Evolutionary conservation across 2,113 vertebrate genomes (phyloP).

Genomic region (Formicarius rufipectus): DNA sequence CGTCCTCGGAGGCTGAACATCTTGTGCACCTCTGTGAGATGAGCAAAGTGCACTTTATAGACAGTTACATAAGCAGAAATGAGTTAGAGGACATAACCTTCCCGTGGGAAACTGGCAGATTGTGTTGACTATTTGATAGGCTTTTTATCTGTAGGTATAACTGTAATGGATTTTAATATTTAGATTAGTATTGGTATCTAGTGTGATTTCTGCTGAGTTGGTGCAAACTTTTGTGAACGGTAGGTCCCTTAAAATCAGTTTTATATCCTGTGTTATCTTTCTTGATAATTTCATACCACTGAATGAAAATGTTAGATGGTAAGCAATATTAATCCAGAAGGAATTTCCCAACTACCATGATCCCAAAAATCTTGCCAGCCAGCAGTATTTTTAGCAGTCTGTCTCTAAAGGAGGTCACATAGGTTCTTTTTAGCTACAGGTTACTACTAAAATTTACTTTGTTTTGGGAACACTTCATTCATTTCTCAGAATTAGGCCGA

Average conservation of each 20-base stretch:
- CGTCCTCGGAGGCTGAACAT: neutral
- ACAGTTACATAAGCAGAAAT: neutral
- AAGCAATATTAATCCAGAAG: neutral
- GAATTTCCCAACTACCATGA: neutral
- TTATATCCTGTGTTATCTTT: neutral
- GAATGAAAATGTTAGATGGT: neutral
- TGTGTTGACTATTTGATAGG: neutral
- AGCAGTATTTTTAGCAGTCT: slow-evolving; percentile 51
- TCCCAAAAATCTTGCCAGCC: slow-evolving; percentile 8
- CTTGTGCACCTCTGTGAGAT: neutral
- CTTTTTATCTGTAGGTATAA: neutral
- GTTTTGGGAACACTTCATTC: slow-evolving; percentile 52
- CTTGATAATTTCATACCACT: neutral
- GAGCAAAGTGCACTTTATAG: neutral
- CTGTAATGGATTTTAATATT: neutral
- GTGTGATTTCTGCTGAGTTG: neutral
- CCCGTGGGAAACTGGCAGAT: neutral
- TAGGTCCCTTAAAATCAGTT: neutral
- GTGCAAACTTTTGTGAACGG: neutral
- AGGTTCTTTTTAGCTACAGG: slow-evolving; percentile 33
- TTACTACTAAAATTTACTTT: slow-evolving; percentile 43
- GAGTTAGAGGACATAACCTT: neutral
- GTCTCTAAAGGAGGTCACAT: slow-evolving; percentile 33
- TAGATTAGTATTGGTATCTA: neutral
- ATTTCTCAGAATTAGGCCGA: slow-evolving; percentile 23